Base-by-base conservation (phyloP, 2,888 invertebrate genomes). In the Laothoe populi region DNA sequence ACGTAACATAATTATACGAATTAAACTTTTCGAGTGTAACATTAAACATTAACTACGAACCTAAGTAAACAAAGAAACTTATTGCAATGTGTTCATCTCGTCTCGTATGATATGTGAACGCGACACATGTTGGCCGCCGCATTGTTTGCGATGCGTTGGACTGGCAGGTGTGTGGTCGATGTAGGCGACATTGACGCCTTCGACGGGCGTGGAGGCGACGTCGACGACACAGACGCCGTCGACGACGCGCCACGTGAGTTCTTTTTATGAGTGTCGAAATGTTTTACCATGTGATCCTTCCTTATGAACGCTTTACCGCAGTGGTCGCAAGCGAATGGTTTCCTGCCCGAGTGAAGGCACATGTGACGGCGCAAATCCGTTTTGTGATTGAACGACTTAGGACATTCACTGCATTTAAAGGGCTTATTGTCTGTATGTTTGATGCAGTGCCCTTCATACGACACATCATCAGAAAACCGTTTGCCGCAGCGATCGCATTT, bases 271-370 rank as follows among this genome's bases (percentile, higher is more conserved):
- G 97, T 97, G 73, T 96, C 96, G 72, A 94, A 94, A 85, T 97
- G 97, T 85, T 98, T 97, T 70, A 96, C 94, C 97, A 98, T 96
- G 87, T 98, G 98, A 89, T 98, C 98, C 87, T 97, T 97, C 71
- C 98, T 94, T 74, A 97, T 97, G 87, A 98, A 98, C 59, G 97
- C 97, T 86, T 98, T 98, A 66, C 95, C 95, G 86, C 98, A 98
- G 67, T 95, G 95, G 72, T 95, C 94, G 87, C 98, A 98, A 68
- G 95, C 93, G 84, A 95, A 97, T 46, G 97, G 97, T 84, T 97
- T 97, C 76, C 95, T 95, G 58, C 97, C 97, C n/a, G 96, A 96
- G 84, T 98, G 98, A 72, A 96, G 94, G 85, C 97, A 97, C 94
- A 96, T 95, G 89, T 98, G 98, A 68, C 98, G 94, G 66, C 97